Evolutionary conservation across 1,140 invertebrate species (phyloP), one percentile per base, ranked within the genome.

Genomic region (Diorhabda elongata): DNA sequence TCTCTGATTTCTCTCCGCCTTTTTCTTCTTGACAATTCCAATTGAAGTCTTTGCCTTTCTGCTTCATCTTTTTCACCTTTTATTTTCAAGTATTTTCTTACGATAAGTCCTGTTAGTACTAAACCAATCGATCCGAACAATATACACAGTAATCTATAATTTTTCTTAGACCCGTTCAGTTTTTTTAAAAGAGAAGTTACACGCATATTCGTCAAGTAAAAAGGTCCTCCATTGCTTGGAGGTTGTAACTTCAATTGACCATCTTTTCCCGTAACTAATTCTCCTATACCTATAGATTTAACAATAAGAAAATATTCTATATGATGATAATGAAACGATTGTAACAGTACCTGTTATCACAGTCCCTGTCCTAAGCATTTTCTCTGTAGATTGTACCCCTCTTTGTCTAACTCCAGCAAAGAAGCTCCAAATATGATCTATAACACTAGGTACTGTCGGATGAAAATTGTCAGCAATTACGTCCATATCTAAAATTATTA

Each of bases 371-470:
- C 89, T 83, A 3, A 93, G 81, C 84, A 93, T 89, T 82, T 91
- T 88, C 80, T 93, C 92, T 11, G 91, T 92, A 1, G 88, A 89
- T 79, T 93, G 91, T 26, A 93, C 79, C 0, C 92, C 92, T 72
- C 88, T 84, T 78, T 92, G 90, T 4, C 89, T 82, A 5, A 91
- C 83, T 76, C 90, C 91, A 64, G 87, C 88, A 76, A 92, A 90
- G 81, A 91, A 92, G 7, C 90, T 90, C 86, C 91, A 92, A n/a
- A 93, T 81, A 79, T 91, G 89, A 81, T 92, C 90, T 65, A 89
- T 86, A 44, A 92, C 83, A 44, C 87, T 88, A 8, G 89, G 86
- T 2, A 84, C 85, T 75, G 87, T 88, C 41, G 90, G 89, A 76
- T 92, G 88, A 82, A 92, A 93, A 68, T 87, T 85, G 79, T 92